Base-by-base conservation (phyloP, 1,140 invertebrate species). In the Leucophenga varia region DNA sequence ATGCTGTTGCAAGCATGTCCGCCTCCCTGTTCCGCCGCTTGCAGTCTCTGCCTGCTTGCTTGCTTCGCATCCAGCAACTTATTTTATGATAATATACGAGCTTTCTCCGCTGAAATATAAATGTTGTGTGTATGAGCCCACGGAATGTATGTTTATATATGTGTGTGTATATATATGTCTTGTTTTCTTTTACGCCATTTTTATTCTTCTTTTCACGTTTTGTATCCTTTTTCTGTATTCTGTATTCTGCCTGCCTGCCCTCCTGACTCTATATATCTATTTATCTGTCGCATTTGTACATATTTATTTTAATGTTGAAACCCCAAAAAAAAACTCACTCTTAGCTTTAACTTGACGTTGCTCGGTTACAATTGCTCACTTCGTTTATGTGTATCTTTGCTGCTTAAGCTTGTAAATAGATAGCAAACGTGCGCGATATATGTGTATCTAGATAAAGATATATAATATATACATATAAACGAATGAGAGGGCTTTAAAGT, bases 21-120 rank as follows among this genome's bases (percentile, higher is more conserved):
- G n/a, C n/a, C n/a, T n/a, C n/a, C n/a, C n/a, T n/a, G n/a, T n/a
- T n/a, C n/a, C n/a, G n/a, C n/a, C n/a, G n/a, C n/a, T n/a, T n/a
- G n/a, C n/a, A n/a, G n/a, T n/a, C n/a, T n/a, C n/a, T n/a, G n/a
- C n/a, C n/a, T n/a, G n/a, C n/a, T n/a, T n/a, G n/a, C n/a, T n/a
- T n/a, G n/a, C n/a, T n/a, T 42, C 43, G 55, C 58, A 64, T 59
- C 55, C 63, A 65, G 55, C 61, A 61, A 67, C 67, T 61, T 72
- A 67, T 67, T 74, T 74, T 74, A 73, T 74, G 71, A 74, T 74
- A 74, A 74, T 71, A 74, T 74, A 74, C 71, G 71, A 74, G 70
- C 68, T 74, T 74, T 74, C 70, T 73, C 70, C 70, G 69, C 64
- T 72, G 69, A 73, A 73, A 72, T 72, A 72, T 73, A 67, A 64